Evolutionary conservation across 2,113 vertebrate genomes (phyloP).

Genomic region (Mohoua ochrocephala): DNA sequence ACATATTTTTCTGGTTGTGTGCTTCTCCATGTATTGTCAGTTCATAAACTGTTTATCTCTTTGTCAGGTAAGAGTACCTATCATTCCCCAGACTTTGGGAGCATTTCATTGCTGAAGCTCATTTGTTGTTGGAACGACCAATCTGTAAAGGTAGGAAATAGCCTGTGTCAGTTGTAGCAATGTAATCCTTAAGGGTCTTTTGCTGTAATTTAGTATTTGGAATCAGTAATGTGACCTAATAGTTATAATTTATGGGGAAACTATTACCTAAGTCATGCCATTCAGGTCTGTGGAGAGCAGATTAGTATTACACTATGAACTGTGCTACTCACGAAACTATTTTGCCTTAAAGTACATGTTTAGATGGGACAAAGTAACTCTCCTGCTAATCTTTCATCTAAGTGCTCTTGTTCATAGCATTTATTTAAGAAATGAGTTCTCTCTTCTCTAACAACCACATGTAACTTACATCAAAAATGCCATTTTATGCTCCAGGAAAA

Average conservation of each 20-base stretch:
- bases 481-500: background rate
- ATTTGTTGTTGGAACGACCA: constrained; percentile 72
- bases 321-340: background rate
- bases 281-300: background rate
- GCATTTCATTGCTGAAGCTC: constrained; percentile 63
- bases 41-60: background rate
- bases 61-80: constrained; percentile 55
- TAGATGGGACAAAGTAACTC: background rate
- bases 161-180: background rate
- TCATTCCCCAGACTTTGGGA: background rate
- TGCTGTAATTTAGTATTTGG: background rate
- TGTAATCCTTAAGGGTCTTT: background rate
- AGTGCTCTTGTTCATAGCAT: background rate
- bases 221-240: background rate
- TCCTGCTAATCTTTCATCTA: background rate
- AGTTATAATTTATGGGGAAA: background rate
- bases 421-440: background rate
- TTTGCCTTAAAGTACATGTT: background rate
- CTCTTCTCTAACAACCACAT: background rate
- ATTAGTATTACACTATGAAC: background rate
- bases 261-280: background rate
- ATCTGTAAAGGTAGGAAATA: constrained; percentile 72
- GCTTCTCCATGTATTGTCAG: accelerated
- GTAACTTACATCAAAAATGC: background rate
- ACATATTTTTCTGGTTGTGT: background rate